Evolutionary conservation across 2,797 vertebrate genomes (phyloP).

Genomic region (Bothrops alternatus): DNA sequence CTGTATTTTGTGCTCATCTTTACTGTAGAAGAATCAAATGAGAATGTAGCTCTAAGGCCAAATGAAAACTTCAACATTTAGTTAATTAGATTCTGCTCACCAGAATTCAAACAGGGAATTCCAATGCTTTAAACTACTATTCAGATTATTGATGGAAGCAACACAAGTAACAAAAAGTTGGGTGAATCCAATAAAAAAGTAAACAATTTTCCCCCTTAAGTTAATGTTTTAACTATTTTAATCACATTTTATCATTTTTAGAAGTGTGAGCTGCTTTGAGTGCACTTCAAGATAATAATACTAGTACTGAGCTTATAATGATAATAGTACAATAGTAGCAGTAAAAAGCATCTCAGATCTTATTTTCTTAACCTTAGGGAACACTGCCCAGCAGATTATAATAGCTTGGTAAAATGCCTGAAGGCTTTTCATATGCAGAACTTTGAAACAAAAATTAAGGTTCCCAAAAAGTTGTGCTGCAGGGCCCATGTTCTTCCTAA

Average conservation of each 20-base stretch:
- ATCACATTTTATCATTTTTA: background rate
- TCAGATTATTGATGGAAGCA: background rate
- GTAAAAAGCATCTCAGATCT: background rate
- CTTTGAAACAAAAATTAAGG: background rate
- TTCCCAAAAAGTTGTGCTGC: background rate
- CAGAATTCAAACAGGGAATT: background rate
- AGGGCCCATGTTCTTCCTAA: background rate
- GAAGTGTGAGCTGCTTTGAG: background rate
- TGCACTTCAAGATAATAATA: background rate
- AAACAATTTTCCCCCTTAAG: too few species aligned
- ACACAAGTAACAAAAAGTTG: background rate
- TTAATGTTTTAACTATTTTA: background rate
- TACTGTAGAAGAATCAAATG: background rate
- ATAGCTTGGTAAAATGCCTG: background rate
- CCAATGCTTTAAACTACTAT: background rate
- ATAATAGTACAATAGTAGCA: background rate
- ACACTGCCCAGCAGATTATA: background rate
- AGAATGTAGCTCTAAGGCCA: background rate
- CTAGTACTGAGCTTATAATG: background rate
- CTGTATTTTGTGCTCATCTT: background rate
- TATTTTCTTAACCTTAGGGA: background rate
- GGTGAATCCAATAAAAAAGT: background rate
- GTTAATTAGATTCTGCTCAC: background rate
- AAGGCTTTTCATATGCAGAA: background rate
- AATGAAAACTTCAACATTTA: background rate